Evolutionary conservation across 2,888 invertebrate species (phyloP).

Genomic region (Listrodromus nycthemerus): DNA sequence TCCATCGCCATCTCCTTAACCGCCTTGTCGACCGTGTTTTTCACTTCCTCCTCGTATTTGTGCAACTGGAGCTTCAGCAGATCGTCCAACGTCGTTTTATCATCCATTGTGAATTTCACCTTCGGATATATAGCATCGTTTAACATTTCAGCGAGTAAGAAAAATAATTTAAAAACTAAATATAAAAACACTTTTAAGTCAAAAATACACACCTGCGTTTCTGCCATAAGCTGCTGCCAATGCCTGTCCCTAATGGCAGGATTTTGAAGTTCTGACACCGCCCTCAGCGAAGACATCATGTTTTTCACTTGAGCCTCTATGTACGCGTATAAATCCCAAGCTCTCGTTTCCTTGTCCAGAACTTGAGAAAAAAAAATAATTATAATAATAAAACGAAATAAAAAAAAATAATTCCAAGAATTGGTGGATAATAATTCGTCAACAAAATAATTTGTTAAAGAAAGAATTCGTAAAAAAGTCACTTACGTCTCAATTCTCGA

Average conservation of each 20-base stretch:
- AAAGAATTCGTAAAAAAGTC: conserved; percentile 3
- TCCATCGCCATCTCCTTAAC: conserved; percentile 99
- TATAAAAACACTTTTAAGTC: background rate
- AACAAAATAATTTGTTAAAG: too few relatives aligned
- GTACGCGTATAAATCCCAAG: conserved; percentile 92
- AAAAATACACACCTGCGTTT: conserved; percentile 90
- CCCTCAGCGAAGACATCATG: conserved; percentile 96
- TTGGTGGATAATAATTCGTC: too few relatives aligned
- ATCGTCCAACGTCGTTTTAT: conserved; percentile 94
- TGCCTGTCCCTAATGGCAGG: conserved; percentile 97
- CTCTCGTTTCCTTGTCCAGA: conserved; percentile 88
- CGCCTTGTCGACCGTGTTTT: conserved; percentile 97
- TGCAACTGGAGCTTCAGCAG: conserved; percentile 95
- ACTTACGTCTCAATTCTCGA: conserved; percentile 91
- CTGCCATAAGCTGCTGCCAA: conserved; percentile 97
- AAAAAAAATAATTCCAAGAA: background rate
- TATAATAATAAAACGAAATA: conserved; percentile 24
- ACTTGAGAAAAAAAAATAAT: conserved; percentile 75
- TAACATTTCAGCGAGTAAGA: background rate
- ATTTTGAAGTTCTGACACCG: conserved; percentile 97
- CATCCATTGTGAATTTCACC: conserved; percentile 93
- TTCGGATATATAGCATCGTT: conserved; percentile 74
- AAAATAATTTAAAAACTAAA: too few relatives aligned
- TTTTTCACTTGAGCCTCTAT: conserved; percentile 95
- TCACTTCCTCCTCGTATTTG: conserved; percentile 97